A percentile compares a stretch with the other conserved stretches of the same genome.
These are phyloP conservation scores for Chlorops oryzae DNA, from an alignment of 1,140 invertebrate species.

Conservation along the genomic window DNA sequence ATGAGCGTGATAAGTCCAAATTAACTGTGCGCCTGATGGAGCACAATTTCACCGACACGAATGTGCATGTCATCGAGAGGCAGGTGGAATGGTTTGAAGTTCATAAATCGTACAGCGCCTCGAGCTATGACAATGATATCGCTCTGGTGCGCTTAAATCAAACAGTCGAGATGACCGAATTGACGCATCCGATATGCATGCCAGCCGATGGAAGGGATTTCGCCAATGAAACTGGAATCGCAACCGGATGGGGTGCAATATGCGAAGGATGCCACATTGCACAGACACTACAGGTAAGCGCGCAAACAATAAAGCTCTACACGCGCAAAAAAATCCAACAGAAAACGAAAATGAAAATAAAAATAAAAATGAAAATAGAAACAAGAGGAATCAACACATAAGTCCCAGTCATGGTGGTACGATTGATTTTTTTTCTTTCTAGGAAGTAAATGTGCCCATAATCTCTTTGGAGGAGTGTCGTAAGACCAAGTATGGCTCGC, in stretches of 20 bases:
- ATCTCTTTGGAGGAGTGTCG: slow-evolving; percentile 65
- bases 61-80: slow-evolving; percentile 40
- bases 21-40: slow-evolving; percentile 64
- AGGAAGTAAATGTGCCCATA: slow-evolving; percentile 64
- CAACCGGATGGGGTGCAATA: slow-evolving; percentile 65
- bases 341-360: neutral
- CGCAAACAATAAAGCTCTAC: neutral
- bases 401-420: neutral
- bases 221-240: slow-evolving; percentile 53
- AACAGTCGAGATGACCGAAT: slow-evolving; percentile 53
- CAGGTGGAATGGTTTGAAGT: slow-evolving; percentile 40
- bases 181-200: slow-evolving; percentile 68
- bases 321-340: neutral
- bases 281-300: slow-evolving; percentile 50
- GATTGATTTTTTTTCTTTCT: neutral
- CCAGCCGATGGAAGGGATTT: slow-evolving; percentile 55
- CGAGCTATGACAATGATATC: slow-evolving; percentile 72
- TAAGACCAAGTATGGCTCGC: slow-evolving; percentile 58
- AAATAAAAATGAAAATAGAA: neutral
- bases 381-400: neutral
- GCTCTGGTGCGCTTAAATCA: slow-evolving; percentile 61
- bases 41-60: slow-evolving; percentile 58
- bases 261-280: slow-evolving; percentile 54
- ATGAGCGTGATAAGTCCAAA: slow-evolving; percentile 59
- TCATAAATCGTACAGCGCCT: slow-evolving; percentile 46